Evolutionary conservation across 1,140 invertebrate genomes (phyloP), one percentile per base, ranked within the genome.

Genomic region (Micrasema minimum): DNA sequence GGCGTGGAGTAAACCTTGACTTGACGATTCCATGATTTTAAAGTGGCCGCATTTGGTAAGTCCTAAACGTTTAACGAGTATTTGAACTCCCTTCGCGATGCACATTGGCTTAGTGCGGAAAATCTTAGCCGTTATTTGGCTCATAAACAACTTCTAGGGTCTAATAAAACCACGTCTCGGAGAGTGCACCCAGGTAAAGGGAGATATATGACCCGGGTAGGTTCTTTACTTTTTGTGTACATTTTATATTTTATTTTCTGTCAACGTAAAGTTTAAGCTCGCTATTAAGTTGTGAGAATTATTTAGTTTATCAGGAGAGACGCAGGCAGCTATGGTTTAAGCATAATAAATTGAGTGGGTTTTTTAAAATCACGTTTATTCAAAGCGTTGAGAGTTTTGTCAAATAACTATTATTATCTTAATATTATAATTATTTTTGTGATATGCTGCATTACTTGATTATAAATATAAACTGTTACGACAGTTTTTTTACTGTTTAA

Each of bases 71-170:
- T 72, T 72, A 68, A 72, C 57, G 71, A 66, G 45, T 43, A 16
- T 53, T 23, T 37, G 20, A 67, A 23, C n/a, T 11, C 22, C 59
- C 18, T 46, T 46, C n/a, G 37, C 18, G 50, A 66, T 48, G 46
- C 62, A 66, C 62, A 66, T 26, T 37, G 45, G 62, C 61, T 46
- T 64, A 18, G 45, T 16, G 48, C 14, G 14, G 62, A n/a, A 66
- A 51, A 66, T 66, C 48, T 66, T 51, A 20, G 22, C 64, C 64
- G 45, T 72, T 72, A 72, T 69, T 68, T 72, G 64, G 68, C 50
- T 45, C 61, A 69, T 72, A 72, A 72, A 72, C 66, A 72, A 68
- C 71, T 51, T 66, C 50, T 66, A 69, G 66, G 50, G 66, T 68
- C 72, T 31, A 69, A 73, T 73, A 73, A 73, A 73, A 11, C 55